phyloP scores from a whole-genome alignment of 2,797 vertebrate species.

The Alcedo atthis region DNA sequence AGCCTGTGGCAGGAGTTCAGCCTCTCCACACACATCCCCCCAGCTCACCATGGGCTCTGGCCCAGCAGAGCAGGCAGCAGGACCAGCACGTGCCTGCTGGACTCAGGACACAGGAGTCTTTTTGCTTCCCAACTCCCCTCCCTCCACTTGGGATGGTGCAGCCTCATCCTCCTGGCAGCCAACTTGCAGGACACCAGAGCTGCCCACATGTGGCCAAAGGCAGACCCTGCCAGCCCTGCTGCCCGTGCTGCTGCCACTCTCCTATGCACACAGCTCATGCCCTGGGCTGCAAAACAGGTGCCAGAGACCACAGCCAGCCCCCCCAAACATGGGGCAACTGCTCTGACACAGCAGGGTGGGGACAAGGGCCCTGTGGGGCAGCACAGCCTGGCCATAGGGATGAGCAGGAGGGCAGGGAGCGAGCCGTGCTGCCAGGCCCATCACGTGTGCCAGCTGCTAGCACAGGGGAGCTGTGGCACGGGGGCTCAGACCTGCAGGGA shows the following conservation, averaged over 20 bases:
- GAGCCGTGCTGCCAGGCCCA: not conserved
- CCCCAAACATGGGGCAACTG: accelerated
- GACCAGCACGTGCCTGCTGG: accelerated
- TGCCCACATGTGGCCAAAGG: accelerated
- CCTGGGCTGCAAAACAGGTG: not conserved
- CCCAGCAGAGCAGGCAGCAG: accelerated
- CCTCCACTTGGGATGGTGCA: not conserved
- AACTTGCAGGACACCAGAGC: not conserved
- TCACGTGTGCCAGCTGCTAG: accelerated
- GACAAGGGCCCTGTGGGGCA: not conserved
- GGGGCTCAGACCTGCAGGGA: not conserved
- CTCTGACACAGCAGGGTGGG: not conserved
- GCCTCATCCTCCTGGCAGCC: accelerated
- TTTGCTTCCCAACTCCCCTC: not conserved
- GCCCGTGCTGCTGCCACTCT: not conserved
- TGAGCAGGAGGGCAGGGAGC: not conserved
- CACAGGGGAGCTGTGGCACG: not conserved
- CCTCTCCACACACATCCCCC: accelerated
- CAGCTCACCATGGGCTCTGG: not conserved
- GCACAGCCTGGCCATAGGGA: accelerated
- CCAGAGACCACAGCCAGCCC: not conserved
- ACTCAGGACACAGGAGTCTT: accelerated
- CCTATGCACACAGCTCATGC: accelerated
- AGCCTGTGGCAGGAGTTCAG: not conserved
- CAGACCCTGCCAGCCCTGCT: not conserved